Evolutionary conservation across 2,888 invertebrate genomes (phyloP).

Genomic region (Torymus texanus): DNA sequence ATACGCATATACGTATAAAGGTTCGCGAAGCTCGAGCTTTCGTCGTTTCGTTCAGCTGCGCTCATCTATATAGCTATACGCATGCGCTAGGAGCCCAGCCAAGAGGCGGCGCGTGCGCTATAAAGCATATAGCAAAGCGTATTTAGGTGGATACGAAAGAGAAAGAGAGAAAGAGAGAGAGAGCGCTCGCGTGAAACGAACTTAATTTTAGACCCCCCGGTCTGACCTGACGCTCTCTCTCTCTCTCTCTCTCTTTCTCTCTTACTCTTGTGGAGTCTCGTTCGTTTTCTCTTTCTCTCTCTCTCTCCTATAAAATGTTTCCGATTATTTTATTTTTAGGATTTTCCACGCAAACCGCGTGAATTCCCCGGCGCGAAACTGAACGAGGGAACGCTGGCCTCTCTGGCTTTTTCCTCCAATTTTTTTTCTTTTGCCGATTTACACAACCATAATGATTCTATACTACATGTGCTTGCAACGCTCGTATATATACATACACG

Average conservation of each 20-base stretch:
- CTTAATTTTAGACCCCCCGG: slow-evolving; percentile 68
- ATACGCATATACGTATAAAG: no score
- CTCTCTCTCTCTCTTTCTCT: slow-evolving; percentile 31
- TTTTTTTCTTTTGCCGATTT: no score
- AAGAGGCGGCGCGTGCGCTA: slow-evolving; percentile 29
- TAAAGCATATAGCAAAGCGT: slow-evolving; percentile 41
- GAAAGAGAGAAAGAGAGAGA: slow-evolving; percentile 30
- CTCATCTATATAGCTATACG: no score
- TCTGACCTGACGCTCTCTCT: slow-evolving; percentile 61
- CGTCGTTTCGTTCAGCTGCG: no score
- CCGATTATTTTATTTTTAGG: slow-evolving; percentile 72
- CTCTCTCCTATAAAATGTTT: slow-evolving; percentile 66
- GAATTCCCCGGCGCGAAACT: background rate
- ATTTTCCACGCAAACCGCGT: slow-evolving; percentile 57
- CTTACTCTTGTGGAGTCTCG: slow-evolving; percentile 17
- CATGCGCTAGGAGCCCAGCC: slow-evolving; percentile 42
- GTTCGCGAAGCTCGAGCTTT: no score
- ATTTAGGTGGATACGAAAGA: slow-evolving; percentile 53
- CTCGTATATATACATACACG: no score
- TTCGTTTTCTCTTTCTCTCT: slow-evolving; percentile 6
- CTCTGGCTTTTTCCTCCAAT: no score
- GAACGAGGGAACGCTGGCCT: background rate
- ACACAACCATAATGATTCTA: no score
- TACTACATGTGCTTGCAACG: no score
- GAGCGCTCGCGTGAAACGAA: slow-evolving; percentile 60